Conservation (phyloP, 2,797 vertebrate genomes). For the Esox masquinongy region DNA sequence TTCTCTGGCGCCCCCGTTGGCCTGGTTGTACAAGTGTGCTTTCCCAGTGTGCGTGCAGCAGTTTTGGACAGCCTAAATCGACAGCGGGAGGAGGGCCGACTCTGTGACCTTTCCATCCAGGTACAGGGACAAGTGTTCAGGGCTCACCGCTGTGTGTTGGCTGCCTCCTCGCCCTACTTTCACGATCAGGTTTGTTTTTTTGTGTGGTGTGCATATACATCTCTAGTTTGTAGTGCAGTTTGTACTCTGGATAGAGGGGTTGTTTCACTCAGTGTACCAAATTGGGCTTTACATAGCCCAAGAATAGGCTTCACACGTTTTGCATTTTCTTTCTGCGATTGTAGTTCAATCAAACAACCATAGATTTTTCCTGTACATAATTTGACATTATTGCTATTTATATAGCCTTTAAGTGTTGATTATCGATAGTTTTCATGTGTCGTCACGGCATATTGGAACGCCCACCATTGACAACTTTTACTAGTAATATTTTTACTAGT, state of each 20-base stretch:
- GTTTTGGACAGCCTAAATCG: slow-evolving; percentile 90
- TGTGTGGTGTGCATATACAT: neutral
- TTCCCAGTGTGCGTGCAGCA: slow-evolving; percentile 83
- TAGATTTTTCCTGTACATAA: too few species aligned
- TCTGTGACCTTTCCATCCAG: slow-evolving; percentile 90
- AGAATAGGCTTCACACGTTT: too few species aligned
- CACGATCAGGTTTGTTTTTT: slow-evolving; percentile 83
- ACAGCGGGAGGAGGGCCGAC: slow-evolving; percentile 86
- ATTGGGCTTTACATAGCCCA: too few species aligned
- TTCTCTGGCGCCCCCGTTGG: slow-evolving; percentile 51
- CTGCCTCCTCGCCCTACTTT: slow-evolving; percentile 92
- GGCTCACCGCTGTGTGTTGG: slow-evolving; percentile 90
- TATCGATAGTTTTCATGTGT: too few species aligned
- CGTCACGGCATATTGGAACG: too few species aligned
- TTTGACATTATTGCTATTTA: too few species aligned
- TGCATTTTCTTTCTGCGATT: too few species aligned
- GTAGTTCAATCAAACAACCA: too few species aligned
- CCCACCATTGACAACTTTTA: too few species aligned
- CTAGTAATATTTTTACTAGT: too few species aligned
- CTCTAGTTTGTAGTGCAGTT: neutral
- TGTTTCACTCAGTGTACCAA: neutral
- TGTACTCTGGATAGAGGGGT: too few species aligned
- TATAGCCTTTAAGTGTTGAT: too few species aligned
- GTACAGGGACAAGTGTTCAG: slow-evolving; percentile 91
- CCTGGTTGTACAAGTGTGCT: slow-evolving; percentile 85